Conservation (phyloP, 2,113 vertebrate species). For the Chaetorhynchus papuensis region DNA sequence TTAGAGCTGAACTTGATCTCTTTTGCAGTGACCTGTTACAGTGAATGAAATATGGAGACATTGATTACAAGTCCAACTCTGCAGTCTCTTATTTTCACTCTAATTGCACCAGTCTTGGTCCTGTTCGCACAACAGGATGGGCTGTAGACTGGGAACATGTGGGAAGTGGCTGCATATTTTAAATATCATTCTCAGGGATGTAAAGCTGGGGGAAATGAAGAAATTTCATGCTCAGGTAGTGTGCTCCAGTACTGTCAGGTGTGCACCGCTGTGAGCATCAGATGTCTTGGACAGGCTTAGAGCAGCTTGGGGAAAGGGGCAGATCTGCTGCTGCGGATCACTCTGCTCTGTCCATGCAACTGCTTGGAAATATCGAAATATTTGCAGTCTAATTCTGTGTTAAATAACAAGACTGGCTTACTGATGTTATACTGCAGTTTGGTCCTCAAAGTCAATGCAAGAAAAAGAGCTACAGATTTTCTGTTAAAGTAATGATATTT, state of each 20-base stretch:
- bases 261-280: neutral
- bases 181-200: neutral
- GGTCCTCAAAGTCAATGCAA: neutral
- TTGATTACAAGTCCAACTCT: neutral
- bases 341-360: neutral
- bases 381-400: neutral
- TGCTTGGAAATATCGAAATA: neutral
- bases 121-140: neutral
- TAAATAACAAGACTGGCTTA: neutral
- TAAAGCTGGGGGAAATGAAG: neutral
- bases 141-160: neutral
- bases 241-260: neutral
- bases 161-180: neutral
- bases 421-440: neutral
- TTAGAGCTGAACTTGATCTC: neutral
- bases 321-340: neutral
- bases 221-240: neutral
- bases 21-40: neutral
- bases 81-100: neutral
- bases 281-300: neutral
- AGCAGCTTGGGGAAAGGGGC: neutral
- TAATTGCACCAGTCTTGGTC: neutral
- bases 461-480: conserved; percentile 4
- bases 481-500: conserved; percentile 30
- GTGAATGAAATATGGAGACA: neutral